Evolutionary conservation across 2,113 vertebrate species (phyloP).

Genomic region (Corythornis cristatus): DNA sequence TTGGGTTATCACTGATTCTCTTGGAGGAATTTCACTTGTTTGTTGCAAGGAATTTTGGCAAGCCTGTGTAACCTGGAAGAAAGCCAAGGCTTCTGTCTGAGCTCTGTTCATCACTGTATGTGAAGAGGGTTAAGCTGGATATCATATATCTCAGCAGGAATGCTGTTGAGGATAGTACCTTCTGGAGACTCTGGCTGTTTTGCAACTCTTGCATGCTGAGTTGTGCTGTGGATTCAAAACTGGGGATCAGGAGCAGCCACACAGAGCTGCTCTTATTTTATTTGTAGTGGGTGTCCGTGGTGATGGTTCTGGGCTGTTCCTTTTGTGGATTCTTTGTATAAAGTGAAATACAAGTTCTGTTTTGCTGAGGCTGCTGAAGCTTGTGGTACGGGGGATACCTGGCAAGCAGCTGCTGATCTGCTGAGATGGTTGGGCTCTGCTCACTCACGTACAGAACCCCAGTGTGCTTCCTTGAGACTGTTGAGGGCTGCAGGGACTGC

Average conservation of each 20-base stretch:
- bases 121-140: not conserved
- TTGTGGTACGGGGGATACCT: not conserved
- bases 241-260: not conserved
- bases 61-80: not conserved
- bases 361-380: not conserved
- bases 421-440: not conserved
- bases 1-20: not conserved
- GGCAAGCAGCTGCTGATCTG: not conserved
- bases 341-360: not conserved
- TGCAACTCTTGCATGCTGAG: not conserved
- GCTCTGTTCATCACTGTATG: not conserved
- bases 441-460: not conserved
- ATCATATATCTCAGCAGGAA: not conserved
- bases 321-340: not conserved
- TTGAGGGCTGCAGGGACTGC: not conserved
- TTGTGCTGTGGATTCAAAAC: not conserved
- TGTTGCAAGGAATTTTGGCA: not conserved
- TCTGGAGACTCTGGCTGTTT: not conserved
- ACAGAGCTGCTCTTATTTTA: not conserved
- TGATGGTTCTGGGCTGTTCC: not conserved
- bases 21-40: not conserved
- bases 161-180: not conserved
- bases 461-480: not conserved
- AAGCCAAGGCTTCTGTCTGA: not conserved
- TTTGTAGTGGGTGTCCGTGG: not conserved